Evolutionary conservation across 2,888 invertebrate genomes (phyloP).

Genomic region (Eristalis pertinax): DNA sequence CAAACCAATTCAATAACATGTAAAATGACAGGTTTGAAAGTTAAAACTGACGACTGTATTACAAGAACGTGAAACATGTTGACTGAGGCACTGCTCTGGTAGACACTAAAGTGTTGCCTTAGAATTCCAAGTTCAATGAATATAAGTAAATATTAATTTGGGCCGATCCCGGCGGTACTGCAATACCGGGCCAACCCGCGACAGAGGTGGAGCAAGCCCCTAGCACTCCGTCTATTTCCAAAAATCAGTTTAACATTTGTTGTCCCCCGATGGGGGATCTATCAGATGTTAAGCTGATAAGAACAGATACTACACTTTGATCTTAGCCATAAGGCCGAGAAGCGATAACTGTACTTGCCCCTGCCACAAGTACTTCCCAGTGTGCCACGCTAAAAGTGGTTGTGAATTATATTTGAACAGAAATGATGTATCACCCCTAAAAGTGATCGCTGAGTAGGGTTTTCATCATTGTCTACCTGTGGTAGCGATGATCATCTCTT

Average conservation of each 20-base stretch:
- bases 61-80: too few species aligned
- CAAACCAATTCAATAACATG: too few species aligned
- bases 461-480: neutral
- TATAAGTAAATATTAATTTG: constrained; percentile 65
- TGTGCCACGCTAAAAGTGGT: neutral
- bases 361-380: neutral
- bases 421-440: neutral
- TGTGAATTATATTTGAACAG: constrained; percentile 5
- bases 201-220: constrained; percentile 86
- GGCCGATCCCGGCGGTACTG: constrained; percentile 79
- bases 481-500: neutral
- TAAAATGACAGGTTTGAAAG: too few species aligned
- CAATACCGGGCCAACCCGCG: constrained; percentile 83
- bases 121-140: too few species aligned
- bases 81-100: too few species aligned
- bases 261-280: constrained; percentile 83
- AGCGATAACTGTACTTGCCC: constrained; percentile 78
- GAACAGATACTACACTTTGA: constrained; percentile 87
- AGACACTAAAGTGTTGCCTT: too few species aligned
- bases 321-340: constrained; percentile 84
- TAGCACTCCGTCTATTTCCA: constrained; percentile 83
- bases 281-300: constrained; percentile 88
- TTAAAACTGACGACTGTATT: too few species aligned
- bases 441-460: too few species aligned
- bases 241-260: constrained; percentile 84